A percentile compares a stretch with the other conserved stretches of the same genome.
These are phyloP conservation scores for Boloria selene DNA, from an alignment of 2,888 invertebrate species.

Conservation along the genomic window DNA sequence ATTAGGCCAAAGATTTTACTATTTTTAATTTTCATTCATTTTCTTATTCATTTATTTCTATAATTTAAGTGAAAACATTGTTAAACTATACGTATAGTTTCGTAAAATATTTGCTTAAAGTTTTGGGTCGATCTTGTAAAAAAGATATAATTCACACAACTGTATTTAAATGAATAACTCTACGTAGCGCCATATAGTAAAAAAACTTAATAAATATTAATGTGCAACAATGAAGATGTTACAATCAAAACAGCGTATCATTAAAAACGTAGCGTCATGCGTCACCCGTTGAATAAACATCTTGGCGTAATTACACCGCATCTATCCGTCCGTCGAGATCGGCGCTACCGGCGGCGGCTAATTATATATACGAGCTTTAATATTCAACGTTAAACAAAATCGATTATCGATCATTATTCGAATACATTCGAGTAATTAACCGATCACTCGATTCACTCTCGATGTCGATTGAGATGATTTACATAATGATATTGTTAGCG, in stretches of 20 bases:
- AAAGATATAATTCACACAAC: neutral
- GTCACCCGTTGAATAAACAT: conserved; percentile 24
- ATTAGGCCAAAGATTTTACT: too few species aligned
- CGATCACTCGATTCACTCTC: conserved; percentile 67
- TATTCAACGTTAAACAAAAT: conserved; percentile 38
- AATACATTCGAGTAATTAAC: conserved; percentile 52
- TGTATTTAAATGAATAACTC: neutral
- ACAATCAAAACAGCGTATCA: conserved; percentile 16
- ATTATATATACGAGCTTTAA: conserved; percentile 35
- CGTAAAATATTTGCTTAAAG: too few species aligned
- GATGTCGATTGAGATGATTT: conserved; percentile 60
- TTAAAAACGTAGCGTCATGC: conserved; percentile 21
- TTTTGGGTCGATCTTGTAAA: too few species aligned
- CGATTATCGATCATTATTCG: conserved; percentile 37
- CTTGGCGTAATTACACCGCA: conserved; percentile 15
- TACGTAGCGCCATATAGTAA: neutral
- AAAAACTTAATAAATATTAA: conserved; percentile 15
- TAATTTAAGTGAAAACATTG: too few species aligned
- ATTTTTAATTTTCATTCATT: too few species aligned
- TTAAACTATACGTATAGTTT: too few species aligned
- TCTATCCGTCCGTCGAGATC: conserved; percentile 18
- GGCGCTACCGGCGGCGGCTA: conserved; percentile 31
- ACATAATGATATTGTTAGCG: conserved; percentile 76
- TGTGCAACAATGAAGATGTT: conserved; percentile 20
- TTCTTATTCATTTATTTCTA: too few species aligned